Evolutionary conservation across 2,113 vertebrate species (phyloP).

Genomic region (Epinephelus lanceolatus): DNA sequence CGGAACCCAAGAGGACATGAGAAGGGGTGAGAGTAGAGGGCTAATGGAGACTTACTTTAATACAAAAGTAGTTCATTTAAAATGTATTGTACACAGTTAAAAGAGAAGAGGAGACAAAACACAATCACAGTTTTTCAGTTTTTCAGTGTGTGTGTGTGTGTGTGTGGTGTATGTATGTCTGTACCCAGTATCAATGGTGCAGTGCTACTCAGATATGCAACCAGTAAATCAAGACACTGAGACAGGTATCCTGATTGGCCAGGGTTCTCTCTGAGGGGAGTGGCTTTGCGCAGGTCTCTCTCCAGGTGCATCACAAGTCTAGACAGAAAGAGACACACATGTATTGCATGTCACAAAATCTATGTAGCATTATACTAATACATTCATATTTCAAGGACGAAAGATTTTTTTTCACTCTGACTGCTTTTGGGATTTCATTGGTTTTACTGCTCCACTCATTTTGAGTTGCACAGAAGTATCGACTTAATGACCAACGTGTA

Average conservation of each 20-base stretch:
- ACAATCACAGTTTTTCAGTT: background rate
- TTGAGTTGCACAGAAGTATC: background rate
- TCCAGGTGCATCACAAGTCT: conserved; percentile 77
- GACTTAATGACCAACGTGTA: background rate
- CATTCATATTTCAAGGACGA: background rate
- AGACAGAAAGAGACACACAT: conserved; percentile 37
- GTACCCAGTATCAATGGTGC: conserved; percentile 67
- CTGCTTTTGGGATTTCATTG: background rate
- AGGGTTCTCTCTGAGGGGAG: conserved; percentile 61
- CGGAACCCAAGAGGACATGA: background rate
- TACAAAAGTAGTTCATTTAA: background rate
- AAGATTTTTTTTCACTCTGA: background rate
- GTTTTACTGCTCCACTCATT: background rate
- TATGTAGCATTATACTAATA: background rate
- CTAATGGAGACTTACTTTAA: background rate
- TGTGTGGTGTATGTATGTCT: conserved; percentile 1
- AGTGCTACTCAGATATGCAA: conserved; percentile 53
- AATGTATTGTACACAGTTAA: background rate
- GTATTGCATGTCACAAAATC: background rate
- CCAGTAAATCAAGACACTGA: conserved; percentile 70
- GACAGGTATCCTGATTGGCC: conserved; percentile 69
- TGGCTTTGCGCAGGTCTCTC: conserved; percentile 72
- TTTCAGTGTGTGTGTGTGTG: background rate
- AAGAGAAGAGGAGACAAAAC: background rate
- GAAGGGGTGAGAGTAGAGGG: no score